Percentiles rank a stretch among this genome's conserved stretches.
Evolutionary conservation across 2,113 vertebrate genomes (phyloP).

Genomic region (Laticauda laticaudata): DNA sequence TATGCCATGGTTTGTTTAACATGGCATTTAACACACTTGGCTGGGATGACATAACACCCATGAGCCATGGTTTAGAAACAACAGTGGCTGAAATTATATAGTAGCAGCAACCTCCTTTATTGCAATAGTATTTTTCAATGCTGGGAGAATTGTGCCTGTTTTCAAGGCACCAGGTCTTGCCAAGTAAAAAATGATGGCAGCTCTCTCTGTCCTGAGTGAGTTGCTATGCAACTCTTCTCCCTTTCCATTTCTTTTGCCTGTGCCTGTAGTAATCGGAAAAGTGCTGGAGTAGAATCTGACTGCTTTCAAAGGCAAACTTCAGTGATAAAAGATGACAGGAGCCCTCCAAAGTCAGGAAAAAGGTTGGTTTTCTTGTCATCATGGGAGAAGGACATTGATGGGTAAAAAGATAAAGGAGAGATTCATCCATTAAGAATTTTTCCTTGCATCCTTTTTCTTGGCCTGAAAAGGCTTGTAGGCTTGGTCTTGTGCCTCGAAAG

Average conservation of each 20-base stretch:
- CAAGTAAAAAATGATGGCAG: background rate
- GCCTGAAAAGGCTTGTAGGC: background rate
- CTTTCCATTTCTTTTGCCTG: background rate
- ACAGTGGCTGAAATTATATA: background rate
- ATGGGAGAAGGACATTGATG: background rate
- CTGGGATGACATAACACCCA: background rate
- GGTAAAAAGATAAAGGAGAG: conserved; percentile 8
- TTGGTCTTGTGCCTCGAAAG: background rate
- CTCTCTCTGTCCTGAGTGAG: background rate
- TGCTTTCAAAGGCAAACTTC: background rate
- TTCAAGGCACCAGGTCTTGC: background rate
- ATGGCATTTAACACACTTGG: background rate
- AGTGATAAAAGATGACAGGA: background rate
- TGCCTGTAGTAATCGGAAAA: background rate
- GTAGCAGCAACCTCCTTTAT: background rate
- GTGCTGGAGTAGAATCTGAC: background rate
- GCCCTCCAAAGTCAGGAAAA: background rate
- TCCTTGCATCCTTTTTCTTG: background rate
- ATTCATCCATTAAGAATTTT: background rate
- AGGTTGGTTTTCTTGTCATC: background rate
- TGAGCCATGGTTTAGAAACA: background rate
- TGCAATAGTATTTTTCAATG: background rate
- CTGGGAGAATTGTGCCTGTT: background rate
- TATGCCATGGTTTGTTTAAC: background rate
- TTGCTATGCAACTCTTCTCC: background rate